A percentile compares a stretch with the other conserved stretches of the same genome.
Evolutionary conservation across 2,888 invertebrate genomes (phyloP).

Genomic region (Cataglyphis albicans): DNA sequence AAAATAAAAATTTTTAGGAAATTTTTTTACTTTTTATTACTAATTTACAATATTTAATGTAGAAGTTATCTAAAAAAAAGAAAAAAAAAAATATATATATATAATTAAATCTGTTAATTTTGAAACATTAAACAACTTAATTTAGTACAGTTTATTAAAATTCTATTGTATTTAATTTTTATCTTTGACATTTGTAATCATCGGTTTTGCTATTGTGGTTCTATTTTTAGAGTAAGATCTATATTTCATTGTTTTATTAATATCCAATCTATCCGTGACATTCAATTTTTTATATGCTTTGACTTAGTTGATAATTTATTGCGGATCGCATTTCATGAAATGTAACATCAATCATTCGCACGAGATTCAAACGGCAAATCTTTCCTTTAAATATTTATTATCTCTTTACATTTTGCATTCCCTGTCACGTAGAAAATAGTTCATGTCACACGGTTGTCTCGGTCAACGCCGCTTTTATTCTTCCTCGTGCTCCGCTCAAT

Average conservation of each 20-base stretch:
- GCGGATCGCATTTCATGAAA: not conserved
- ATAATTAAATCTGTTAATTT: conserved; percentile 14
- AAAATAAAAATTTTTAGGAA: not conserved
- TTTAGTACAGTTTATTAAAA: not conserved
- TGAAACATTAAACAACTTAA: not conserved
- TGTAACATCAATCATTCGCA: conserved; percentile 28
- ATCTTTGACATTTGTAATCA: not conserved
- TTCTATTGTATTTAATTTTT: conserved; percentile 4
- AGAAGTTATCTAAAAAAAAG: not conserved
- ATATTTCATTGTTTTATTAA: conserved; percentile 8
- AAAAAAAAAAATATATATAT: not conserved
- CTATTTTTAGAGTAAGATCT: not conserved
- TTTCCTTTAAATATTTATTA: conserved; percentile 34
- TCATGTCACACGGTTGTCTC: conserved; percentile 12
- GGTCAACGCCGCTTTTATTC: not conserved
- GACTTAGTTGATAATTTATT: conserved; percentile 30
- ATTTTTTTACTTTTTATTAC: not conserved
- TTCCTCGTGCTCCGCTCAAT: not conserved
- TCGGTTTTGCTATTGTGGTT: not conserved
- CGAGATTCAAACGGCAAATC: not conserved
- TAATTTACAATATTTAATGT: not conserved
- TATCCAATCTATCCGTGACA: conserved; percentile 1
- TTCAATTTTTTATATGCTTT: not conserved
- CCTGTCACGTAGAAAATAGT: not conserved
- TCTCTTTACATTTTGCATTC: conserved; percentile 5